Percentiles rank a stretch among this genome's conserved stretches.
Evolutionary conservation across 2,113 vertebrate species (phyloP).

Genomic region (Oncorhynchus tshawytscha): DNA sequence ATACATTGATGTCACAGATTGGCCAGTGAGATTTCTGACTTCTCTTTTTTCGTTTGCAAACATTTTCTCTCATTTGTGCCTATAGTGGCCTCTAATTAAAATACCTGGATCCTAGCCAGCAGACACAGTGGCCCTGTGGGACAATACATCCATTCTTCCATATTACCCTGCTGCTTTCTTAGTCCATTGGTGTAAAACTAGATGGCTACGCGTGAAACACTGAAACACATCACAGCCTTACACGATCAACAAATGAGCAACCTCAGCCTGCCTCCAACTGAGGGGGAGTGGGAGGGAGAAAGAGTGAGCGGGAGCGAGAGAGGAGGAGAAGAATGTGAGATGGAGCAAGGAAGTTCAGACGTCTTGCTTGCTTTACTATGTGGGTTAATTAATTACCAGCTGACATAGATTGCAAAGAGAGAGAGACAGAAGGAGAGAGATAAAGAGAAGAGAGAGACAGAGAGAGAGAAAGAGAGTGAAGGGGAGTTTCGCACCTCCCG

Average conservation of each 20-base stretch:
- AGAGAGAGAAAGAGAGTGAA: constrained; percentile 20
- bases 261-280: constrained; percentile 14
- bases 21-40: too few relatives aligned
- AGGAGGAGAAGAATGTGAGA: constrained; percentile 61
- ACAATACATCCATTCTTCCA: too few relatives aligned
- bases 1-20: too few relatives aligned
- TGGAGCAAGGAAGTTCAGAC: constrained; percentile 61
- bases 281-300: constrained; percentile 26
- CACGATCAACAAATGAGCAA: constrained; percentile 43
- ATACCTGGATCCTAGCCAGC: too few relatives aligned
- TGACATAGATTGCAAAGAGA: constrained; percentile 66
- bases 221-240: constrained; percentile 22
- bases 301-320: background rate
- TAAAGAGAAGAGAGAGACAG: constrained; percentile 22
- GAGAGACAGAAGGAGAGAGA: constrained; percentile 33
- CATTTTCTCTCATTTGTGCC: too few relatives aligned
- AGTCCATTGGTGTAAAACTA: constrained; percentile 11
- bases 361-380: constrained; percentile 67
- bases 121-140: too few relatives aligned
- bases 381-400: constrained; percentile 63
- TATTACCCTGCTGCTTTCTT: background rate
- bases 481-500: constrained; percentile 37
- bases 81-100: too few relatives aligned
- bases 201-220: constrained; percentile 6
- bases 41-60: too few relatives aligned